Percentiles rank a stretch among this genome's conserved stretches.
Conservation (phyloP, 2,113 vertebrate species). For the Pitta sordida region DNA sequence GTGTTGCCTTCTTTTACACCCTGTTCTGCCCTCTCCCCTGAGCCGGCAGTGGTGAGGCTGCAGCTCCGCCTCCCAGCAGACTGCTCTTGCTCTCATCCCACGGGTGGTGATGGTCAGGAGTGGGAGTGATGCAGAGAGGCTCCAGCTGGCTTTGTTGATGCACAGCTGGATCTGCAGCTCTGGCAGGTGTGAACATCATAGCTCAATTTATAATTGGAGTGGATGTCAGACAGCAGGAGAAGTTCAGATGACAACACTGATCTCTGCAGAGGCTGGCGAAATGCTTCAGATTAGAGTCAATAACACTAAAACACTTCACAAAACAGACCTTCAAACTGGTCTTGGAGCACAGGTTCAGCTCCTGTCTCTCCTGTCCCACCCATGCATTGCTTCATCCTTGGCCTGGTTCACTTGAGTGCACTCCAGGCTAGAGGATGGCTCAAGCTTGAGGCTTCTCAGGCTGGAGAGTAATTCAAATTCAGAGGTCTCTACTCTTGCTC, state of each 20-base stretch:
- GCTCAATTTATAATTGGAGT: not conserved
- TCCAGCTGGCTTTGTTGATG: not conserved
- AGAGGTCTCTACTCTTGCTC: not conserved
- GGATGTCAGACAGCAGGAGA: not conserved
- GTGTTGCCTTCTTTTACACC: too few relatives aligned
- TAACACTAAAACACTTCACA: not conserved
- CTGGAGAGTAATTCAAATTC: not conserved
- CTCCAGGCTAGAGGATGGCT: not conserved
- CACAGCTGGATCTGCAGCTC: not conserved
- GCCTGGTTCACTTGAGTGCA: accelerated
- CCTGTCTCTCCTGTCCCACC: not conserved
- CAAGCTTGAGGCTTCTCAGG: not conserved
- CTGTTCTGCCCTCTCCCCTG: not conserved
- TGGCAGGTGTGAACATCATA: not conserved
- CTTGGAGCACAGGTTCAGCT: not conserved
- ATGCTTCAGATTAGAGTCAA: not conserved
- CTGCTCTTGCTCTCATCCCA: not conserved
- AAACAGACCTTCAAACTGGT: not conserved
- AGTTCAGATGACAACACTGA: not conserved
- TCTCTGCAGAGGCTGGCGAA: not conserved
- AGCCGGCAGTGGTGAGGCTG: not conserved
- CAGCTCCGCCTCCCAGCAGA: not conserved
- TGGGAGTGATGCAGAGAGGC: not conserved
- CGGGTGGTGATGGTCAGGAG: accelerated
- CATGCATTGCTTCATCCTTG: accelerated